Evolutionary conservation across 92 coral and sea anemone genomes (phyloP).

Genomic region (Virgularia gustaviana): DNA sequence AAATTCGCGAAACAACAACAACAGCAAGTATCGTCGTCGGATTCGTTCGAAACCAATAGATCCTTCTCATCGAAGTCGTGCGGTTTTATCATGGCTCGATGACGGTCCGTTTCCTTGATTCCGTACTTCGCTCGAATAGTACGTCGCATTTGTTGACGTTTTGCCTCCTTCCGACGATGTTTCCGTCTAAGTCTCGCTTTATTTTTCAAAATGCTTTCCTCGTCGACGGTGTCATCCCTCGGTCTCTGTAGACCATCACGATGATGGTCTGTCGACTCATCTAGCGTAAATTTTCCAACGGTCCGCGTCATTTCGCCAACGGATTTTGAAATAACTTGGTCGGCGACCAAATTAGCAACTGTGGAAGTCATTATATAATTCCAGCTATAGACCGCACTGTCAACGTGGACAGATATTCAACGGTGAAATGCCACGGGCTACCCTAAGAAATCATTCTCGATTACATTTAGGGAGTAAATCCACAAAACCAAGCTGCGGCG

Average conservation of each 20-base stretch:
- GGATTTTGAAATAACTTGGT: constrained; percentile 9
- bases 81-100: neutral
- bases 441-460: too few relatives aligned
- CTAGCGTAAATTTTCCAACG: constrained; percentile 8
- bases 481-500: too few relatives aligned
- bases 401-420: too few relatives aligned
- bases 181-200: constrained; percentile 6
- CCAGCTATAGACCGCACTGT: too few relatives aligned
- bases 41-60: neutral
- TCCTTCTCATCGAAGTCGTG: neutral
- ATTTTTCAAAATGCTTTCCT: neutral
- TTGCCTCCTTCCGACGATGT: constrained; percentile 8
- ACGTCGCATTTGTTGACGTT: constrained; percentile 14
- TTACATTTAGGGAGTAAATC: too few relatives aligned
- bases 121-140: constrained; percentile 14
- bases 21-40: constrained; percentile 1
- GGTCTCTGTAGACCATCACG: neutral
- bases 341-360: constrained; percentile 9
- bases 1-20: constrained; percentile 16
- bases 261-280: neutral
- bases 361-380: constrained; percentile 21
- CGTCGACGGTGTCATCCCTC: neutral
- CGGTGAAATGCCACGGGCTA: too few relatives aligned
- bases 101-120: constrained; percentile 23
- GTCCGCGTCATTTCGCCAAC: constrained; percentile 1